Conservation (phyloP, 2,888 invertebrate species). For the Cheilosia grossa region DNA sequence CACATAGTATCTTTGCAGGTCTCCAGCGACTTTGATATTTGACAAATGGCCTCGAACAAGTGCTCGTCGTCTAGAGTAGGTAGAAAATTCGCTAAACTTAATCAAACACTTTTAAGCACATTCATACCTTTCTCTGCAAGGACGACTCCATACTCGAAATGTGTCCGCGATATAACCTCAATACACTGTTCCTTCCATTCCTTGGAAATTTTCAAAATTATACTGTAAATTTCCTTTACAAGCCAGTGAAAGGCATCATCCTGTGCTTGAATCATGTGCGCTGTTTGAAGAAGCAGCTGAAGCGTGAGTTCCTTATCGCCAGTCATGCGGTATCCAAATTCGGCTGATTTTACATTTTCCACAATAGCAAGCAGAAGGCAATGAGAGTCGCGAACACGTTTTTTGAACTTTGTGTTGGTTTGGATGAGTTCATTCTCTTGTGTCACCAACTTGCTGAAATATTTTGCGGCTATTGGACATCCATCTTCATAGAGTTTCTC, state of each 20-base stretch:
- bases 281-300: conserved; percentile 77
- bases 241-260: conserved; percentile 50
- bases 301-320: conserved; percentile 69
- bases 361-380: conserved; percentile 77
- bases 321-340: conserved; percentile 72
- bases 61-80: not conserved
- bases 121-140: conserved; percentile 40
- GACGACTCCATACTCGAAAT: conserved; percentile 51
- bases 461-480: conserved; percentile 77
- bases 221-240: conserved; percentile 49
- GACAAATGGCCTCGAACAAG: conserved; percentile 45
- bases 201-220: conserved; percentile 22
- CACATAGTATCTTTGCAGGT: conserved; percentile 35
- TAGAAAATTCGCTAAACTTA: not conserved
- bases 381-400: conserved; percentile 55
- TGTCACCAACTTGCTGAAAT: conserved; percentile 77
- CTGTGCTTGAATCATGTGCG: conserved; percentile 67
- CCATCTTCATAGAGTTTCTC: conserved; percentile 56
- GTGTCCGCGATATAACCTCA: conserved; percentile 37
- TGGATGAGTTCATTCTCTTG: conserved; percentile 76
- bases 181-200: conserved; percentile 13
- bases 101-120: not conserved
- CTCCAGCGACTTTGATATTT: conserved; percentile 33
- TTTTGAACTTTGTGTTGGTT: conserved; percentile 45
- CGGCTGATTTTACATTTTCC: conserved; percentile 78